Conservation (phyloP, 2,888 invertebrate genomes). For the Pomacea canaliculata region DNA sequence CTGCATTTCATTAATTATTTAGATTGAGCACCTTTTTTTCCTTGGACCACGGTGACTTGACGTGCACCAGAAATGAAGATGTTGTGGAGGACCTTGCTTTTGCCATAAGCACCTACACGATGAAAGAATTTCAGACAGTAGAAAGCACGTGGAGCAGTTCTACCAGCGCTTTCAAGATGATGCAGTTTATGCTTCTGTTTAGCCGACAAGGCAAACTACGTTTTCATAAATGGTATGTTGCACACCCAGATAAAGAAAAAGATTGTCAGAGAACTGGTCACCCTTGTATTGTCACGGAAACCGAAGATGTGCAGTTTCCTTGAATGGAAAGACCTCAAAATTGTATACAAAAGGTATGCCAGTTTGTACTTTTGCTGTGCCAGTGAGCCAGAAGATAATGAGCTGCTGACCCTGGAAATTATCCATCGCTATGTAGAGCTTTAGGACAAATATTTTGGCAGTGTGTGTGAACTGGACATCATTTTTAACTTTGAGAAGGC, state of each 20-base stretch:
- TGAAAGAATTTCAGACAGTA: too few relatives aligned
- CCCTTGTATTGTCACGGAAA: slow-evolving; percentile 92
- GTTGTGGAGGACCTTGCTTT: too few relatives aligned
- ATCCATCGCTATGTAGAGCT: slow-evolving; percentile 99
- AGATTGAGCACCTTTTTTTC: too few relatives aligned
- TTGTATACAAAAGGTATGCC: slow-evolving; percentile 99
- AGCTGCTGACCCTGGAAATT: slow-evolving; percentile 93
- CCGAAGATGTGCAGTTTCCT: slow-evolving; percentile 98
- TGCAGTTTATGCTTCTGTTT: slow-evolving; percentile 99
- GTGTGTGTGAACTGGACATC: slow-evolving; percentile 97
- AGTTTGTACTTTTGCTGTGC: slow-evolving; percentile 99
- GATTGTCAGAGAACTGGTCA: slow-evolving; percentile 94
- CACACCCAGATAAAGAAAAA: slow-evolving; percentile 99
- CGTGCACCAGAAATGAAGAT: too few relatives aligned
- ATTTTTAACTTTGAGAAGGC: slow-evolving; percentile 99
- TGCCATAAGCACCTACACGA: too few relatives aligned
- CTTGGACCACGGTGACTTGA: too few relatives aligned
- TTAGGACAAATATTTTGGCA: slow-evolving; percentile 99
- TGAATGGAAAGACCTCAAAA: slow-evolving; percentile 99
- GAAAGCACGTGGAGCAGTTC: too few relatives aligned
- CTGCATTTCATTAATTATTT: too few relatives aligned
- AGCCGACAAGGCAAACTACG: slow-evolving; percentile 98
- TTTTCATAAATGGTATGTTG: slow-evolving; percentile 98
- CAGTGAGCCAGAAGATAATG: slow-evolving; percentile 98
- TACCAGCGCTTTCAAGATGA: slow-evolving; percentile 65